phyloP scores from a whole-genome alignment of 2,797 vertebrate genomes.

The Arremon aurantiirostris region DNA sequence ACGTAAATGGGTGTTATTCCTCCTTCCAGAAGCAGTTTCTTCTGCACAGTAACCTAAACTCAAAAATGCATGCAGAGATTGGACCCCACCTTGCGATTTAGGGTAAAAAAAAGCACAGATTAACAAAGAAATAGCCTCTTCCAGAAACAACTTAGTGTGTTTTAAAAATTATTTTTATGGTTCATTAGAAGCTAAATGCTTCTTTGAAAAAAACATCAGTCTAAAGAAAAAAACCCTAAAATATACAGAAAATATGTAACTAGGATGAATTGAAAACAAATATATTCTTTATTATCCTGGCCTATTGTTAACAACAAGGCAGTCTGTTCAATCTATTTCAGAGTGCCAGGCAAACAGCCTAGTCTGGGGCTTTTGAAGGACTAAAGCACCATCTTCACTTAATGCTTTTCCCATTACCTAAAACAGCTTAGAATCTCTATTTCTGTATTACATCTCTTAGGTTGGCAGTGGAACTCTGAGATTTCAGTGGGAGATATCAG shows the following conservation, averaged over 20 bases:
- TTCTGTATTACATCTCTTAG: neutral
- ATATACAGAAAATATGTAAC: neutral
- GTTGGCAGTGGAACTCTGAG: neutral
- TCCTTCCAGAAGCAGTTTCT: neutral
- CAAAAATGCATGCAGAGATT: neutral
- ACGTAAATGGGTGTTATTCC: neutral
- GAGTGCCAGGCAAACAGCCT: neutral
- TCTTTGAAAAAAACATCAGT: neutral
- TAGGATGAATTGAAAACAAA: neutral
- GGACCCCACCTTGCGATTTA: rapidly evolving
- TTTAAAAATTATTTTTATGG: neutral
- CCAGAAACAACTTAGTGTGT: neutral
- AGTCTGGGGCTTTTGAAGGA: neutral
- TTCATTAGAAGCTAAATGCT: neutral
- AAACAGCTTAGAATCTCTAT: neutral
- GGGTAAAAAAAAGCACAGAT: neutral
- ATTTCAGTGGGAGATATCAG: neutral
- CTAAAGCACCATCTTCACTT: neutral
- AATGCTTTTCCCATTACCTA: neutral
- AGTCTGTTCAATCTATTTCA: neutral
- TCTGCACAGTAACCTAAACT: neutral
- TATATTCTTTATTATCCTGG: neutral
- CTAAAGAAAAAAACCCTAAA: neutral
- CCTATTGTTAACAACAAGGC: neutral
- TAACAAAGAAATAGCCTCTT: neutral